Base-by-base conservation (phyloP, 2,113 vertebrate species). In the Bubalus kerabau region DNA sequence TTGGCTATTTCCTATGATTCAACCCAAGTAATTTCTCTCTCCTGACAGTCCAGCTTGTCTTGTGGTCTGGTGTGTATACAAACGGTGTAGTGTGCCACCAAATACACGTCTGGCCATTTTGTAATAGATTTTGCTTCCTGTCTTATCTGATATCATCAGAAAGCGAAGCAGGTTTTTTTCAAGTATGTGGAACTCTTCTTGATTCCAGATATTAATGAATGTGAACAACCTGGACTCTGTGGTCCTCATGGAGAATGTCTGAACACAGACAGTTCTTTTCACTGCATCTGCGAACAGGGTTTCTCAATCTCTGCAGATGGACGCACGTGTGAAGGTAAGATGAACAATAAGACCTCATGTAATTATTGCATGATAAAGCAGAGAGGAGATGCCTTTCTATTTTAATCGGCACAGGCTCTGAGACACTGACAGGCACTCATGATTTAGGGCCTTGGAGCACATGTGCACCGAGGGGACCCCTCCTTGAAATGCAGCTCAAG, bases 161-260 rank as follows among this genome's bases (percentile, higher is more conserved):
- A 87, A 67, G 43, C 43, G 30, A 50, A 93, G 46, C 10, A 71
- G 40, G 7, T 56, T 67, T 90, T 74, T 93, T 84, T 64, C 30
- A 93, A 36, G 7, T 59, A 30, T 78, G 85, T 90, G 76, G 52
- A 56, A 93, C 50, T 95, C 48, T 90, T 95, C 94, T 95, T 30
- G 52, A 94, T 97, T 98, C 40, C 98, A 99, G 99, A 99, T 98
- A 98, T 99, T 84, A 99, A 99, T 54, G 99, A 99, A 97, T 99
- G 99, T 98, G 96, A 99, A 98, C 64, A 98, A 98, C 95, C 99
- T 2, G 99, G 99, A 52, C 98, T 99, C 86, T 99, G 99, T 32
- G 98, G 98, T 21, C 99, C 99, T 28, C 98, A 99, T 0, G 99
- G 99, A 10, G 98, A 99, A n/a, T 99, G 99, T 98, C 98, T 99